phyloP scores from a whole-genome alignment of 2,113 vertebrate species.

The Isichthys henryi region DNA sequence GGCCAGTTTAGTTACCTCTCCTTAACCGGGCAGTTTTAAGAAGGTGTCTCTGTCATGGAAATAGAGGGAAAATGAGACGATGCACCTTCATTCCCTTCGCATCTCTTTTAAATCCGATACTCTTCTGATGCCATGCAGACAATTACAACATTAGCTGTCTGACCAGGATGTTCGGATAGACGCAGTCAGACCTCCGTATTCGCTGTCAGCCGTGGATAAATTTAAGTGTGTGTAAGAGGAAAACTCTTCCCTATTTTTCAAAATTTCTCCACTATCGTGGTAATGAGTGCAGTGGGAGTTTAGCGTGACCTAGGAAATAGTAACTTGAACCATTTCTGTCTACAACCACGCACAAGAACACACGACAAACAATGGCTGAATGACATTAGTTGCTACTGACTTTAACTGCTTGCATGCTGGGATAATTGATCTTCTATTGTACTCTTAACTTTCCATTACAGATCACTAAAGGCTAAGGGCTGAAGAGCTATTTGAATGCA shows the following conservation, averaged over 20 bases:
- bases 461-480: not conserved
- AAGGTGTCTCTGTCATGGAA: constrained; percentile 20
- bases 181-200: not conserved
- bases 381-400: not conserved
- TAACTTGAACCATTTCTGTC: not conserved
- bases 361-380: not conserved
- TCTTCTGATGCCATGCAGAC: not conserved
- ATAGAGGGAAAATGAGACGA: not conserved
- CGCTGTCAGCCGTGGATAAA: not conserved
- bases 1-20: not conserved
- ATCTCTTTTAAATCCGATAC: not conserved
- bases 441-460: not conserved
- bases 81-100: not conserved
- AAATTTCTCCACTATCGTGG: not conserved
- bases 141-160: not conserved
- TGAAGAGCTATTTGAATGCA: not conserved
- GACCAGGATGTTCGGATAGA: not conserved
- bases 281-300: not conserved
- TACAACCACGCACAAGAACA: not conserved
- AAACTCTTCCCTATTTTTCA: not conserved
- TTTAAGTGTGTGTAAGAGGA: not conserved
- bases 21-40: constrained; percentile 1
- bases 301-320: not conserved
- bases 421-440: not conserved
- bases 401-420: constrained; percentile 10